Base-by-base conservation (phyloP, 2,113 vertebrate genomes). In the Prochilodus magdalenae region DNA sequence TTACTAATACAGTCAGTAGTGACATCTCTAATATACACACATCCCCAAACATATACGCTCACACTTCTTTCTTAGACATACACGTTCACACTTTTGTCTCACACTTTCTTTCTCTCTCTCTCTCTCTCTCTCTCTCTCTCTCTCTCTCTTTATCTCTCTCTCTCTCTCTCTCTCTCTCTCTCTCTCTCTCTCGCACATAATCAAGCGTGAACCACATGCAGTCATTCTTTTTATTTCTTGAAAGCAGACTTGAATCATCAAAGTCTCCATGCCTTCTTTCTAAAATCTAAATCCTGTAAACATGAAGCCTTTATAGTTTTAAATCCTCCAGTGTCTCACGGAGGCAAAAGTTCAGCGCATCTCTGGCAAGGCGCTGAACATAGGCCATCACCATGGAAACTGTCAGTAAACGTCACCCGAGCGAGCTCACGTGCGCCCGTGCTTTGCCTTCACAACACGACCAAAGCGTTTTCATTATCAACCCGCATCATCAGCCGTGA, bases 291-390 rank as follows among this genome's bases (percentile, higher is more conserved):
- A 76, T 65, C 44, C 65, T 20, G 53, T 47, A 77, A 77, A 47
- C 73, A 70, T 57, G 47, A 77, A 70, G 27, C 27, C 44, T 44
- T 44, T 44, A 44, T 8, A 44, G 40, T 27, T 70, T 71, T 53
- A 18, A 67, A 36, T 70, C 16, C 33, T 70, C 62, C 71, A 82
- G 51, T 75, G 49, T 71, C 51, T 30, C 40, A 36, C 1, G 5
- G 73, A 82, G 73, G 47, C 81, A 77, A 83, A 83, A 69, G 81
- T 83, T 83, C 55, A 72, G 22, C 29, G 53, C 71, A 24, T 77
- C 60, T 77, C 27, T 63, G 11, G n/a, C n/a, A n/a, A 55, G 15
- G 16, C 15, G 51, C 33, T 53, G 29, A 1, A 76, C 79, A 75
- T 74, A 53, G 53, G 66, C 40, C 72, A 26, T 66, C 27, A 5